These are phyloP conservation scores for Myripristis murdjan DNA, from an alignment of 2,797 vertebrate genomes.

Conservation along the genomic window DNA sequence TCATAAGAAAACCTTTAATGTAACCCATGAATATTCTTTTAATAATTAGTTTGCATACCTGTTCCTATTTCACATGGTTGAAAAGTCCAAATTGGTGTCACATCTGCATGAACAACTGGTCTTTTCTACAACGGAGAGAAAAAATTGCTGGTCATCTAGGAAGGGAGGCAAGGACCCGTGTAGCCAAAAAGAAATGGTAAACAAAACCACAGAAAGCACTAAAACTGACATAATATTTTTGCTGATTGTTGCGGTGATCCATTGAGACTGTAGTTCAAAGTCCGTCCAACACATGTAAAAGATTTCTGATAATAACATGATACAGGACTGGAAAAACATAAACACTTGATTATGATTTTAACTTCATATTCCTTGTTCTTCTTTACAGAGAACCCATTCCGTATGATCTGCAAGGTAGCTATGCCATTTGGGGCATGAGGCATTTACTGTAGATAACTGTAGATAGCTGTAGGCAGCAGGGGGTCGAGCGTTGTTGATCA, in stretches of 20 bases:
- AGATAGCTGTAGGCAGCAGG: constrained; percentile 64
- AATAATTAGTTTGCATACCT: constrained; percentile 8
- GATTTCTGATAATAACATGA: constrained; percentile 12
- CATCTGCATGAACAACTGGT: constrained; percentile 32
- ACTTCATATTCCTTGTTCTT: constrained; percentile 44
- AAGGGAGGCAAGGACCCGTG: constrained; percentile 26
- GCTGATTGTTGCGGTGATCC: constrained; percentile 19
- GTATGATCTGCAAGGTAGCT: constrained; percentile 48
- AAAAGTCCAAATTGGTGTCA: constrained; percentile 37
- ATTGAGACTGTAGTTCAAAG: neutral
- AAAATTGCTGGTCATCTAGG: constrained; percentile 20
- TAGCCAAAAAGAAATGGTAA: constrained; percentile 31
- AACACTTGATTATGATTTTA: constrained; percentile 42
- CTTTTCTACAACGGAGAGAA: constrained; percentile 1
- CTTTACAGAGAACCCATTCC: constrained; percentile 66
- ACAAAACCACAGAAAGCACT: constrained; percentile 42
- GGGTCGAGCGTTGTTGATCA: constrained; percentile 59
- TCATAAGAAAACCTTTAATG: constrained; percentile 1
- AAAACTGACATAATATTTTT: constrained; percentile 38
- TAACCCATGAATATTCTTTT: constrained; percentile 36
- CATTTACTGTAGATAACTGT: constrained; percentile 76
- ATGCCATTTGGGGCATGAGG: constrained; percentile 51
- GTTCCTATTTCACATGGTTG: constrained; percentile 17
- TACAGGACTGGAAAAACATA: constrained; percentile 35
- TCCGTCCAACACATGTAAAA: constrained; percentile 38